Conservation (phyloP, 2,888 invertebrate genomes). For the Gari tellinella region DNA sequence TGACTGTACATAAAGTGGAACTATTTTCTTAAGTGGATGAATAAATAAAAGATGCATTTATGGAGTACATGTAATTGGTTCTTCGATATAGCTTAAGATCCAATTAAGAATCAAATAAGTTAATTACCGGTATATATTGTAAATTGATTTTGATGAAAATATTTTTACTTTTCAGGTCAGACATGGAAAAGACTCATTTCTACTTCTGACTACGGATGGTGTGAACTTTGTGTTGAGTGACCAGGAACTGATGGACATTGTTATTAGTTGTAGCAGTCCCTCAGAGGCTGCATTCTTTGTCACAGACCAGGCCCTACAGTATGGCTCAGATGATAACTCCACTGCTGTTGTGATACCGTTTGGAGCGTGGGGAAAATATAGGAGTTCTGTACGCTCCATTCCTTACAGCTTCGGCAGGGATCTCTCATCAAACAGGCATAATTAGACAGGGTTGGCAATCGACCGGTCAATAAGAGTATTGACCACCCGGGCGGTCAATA, state of each 20-base stretch:
- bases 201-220: constrained; percentile 86
- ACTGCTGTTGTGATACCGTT: constrained; percentile 85
- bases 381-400: constrained; percentile 66
- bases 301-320: constrained; percentile 86
- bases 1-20: too few species aligned
- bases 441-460: too few species aligned
- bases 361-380: constrained; percentile 86
- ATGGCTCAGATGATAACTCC: constrained; percentile 86
- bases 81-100: too few species aligned
- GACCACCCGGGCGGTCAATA: too few species aligned
- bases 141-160: too few species aligned
- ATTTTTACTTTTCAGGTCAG: too few species aligned
- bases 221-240: constrained; percentile 85
- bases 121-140: too few species aligned
- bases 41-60: too few species aligned
- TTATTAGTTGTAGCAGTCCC: constrained; percentile 84
- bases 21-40: too few species aligned
- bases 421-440: constrained; percentile 53
- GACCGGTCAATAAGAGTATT: too few species aligned
- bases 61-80: too few species aligned
- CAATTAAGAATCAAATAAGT: too few species aligned
- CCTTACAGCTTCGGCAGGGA: constrained; percentile 77
- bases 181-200: constrained; percentile 86
- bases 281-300: constrained; percentile 84
- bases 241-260: constrained; percentile 85